phyloP scores from a whole-genome alignment of 2,113 vertebrate species.

The Antidorcas marsupialis region DNA sequence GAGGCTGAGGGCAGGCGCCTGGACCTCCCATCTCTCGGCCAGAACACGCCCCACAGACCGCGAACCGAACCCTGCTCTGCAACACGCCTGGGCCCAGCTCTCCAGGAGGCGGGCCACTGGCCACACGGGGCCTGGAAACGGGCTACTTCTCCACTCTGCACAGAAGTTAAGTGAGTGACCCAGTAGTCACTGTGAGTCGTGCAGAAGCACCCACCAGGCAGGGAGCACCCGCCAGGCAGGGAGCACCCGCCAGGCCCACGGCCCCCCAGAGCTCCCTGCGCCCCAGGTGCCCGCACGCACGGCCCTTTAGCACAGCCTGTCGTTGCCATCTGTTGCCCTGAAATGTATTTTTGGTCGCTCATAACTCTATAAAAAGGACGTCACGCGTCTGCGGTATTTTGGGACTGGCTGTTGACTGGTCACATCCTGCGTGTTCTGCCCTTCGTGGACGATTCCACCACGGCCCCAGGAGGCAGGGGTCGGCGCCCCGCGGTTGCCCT shows the following conservation, averaged over 20 bases:
- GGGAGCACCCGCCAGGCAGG: fast-evolving
- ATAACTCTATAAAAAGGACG: slow-evolving; percentile 16
- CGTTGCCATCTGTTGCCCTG: background rate
- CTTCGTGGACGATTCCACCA: background rate
- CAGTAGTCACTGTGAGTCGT: background rate
- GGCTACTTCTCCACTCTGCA: background rate
- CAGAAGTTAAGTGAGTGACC: fast-evolving
- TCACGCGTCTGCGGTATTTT: background rate
- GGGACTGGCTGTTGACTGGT: background rate
- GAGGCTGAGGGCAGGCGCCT: too few species aligned
- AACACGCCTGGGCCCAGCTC: background rate
- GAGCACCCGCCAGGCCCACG: fast-evolving
- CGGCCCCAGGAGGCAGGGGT: background rate
- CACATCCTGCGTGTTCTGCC: background rate
- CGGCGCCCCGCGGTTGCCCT: fast-evolving
- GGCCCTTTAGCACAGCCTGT: background rate
- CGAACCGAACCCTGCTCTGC: fast-evolving
- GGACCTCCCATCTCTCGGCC: background rate
- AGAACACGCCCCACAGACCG: background rate
- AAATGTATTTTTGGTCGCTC: background rate
- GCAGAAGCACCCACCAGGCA: too few species aligned
- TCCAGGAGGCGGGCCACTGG: background rate
- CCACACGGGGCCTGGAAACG: background rate
- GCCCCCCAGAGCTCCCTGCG: background rate
- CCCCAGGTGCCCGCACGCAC: background rate